Base-by-base conservation (phyloP, 2,113 vertebrate species). In the Spilogale gracilis region DNA sequence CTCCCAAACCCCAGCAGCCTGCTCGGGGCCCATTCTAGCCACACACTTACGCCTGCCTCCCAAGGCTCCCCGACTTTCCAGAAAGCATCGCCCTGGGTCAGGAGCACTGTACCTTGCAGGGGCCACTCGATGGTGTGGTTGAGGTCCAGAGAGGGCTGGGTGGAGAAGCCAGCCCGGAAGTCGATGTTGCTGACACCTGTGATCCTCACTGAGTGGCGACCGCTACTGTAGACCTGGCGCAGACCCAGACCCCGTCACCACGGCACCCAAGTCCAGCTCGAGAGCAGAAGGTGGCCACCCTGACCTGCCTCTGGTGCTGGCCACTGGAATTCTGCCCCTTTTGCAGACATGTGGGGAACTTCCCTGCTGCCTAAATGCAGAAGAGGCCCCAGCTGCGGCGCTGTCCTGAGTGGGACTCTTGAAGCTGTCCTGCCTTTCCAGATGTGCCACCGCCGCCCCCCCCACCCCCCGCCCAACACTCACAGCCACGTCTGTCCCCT, bases 191-290 rank as follows among this genome's bases (percentile, higher is more conserved):
- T 99, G 98, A 99, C 98, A 50, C 99, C 99, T 0, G 99, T 99
- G 97, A 99, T 99, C 97, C 99, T 99, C 96, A 99, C 98, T 0
- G 99, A 99, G 81, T 99, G 99, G 20, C 99, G 99, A 38, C 99
- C 99, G 0, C 98, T 99, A 98, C 99, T 99, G 50, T 98, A 99
- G 67, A 99, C 98, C 99, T 99, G 97, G 76, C 86, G 71, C 50
- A 73, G 63, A 56, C 52, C 69, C 79, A 48, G 20, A n/a, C 43
- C 83, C 54, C 0, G 0, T 89, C 94, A 93, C 27, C 6, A 0
- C 5, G 43, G 45, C 0, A 1, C 23, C 63, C 0, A 9, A 9
- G 2, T 17, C 58, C 79, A 20, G 82, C 50, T 17, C 43, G 48
- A 30, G n/a, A 23, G 3, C 45, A 7, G 79, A 30, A 14, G 67